Evolutionary conservation across 2,888 invertebrate genomes (phyloP).

Genomic region (Encarsia formosa): DNA sequence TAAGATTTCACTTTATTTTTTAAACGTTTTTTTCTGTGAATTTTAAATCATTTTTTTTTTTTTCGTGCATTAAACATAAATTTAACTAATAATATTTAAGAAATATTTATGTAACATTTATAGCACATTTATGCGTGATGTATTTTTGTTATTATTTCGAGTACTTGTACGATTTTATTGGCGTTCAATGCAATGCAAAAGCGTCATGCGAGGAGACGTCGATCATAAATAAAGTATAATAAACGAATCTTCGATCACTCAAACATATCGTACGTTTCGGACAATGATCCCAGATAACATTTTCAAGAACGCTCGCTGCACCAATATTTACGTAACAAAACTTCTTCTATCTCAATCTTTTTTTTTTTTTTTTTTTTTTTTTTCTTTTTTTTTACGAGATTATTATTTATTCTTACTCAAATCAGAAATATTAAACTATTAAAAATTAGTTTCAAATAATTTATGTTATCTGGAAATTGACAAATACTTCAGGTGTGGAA

Average conservation of each 20-base stretch:
- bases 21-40: too few relatives aligned
- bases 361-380: too few relatives aligned
- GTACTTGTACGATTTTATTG: constrained; percentile 11
- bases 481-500: too few relatives aligned
- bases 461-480: too few relatives aligned
- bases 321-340: too few relatives aligned
- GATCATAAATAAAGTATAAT: constrained; percentile 21
- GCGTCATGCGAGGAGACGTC: constrained; percentile 22
- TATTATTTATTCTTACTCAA: too few relatives aligned
- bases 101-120: constrained; percentile 9
- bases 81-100: not conserved
- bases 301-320: too few relatives aligned
- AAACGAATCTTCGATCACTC: constrained; percentile 16
- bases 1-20: too few relatives aligned
- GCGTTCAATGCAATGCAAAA: constrained; percentile 19
- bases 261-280: constrained; percentile 19
- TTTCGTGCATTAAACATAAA: constrained; percentile 16
- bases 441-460: too few relatives aligned
- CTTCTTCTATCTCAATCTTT: not conserved
- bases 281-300: constrained; percentile 22
- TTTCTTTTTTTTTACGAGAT: too few relatives aligned
- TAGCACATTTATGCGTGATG: constrained; percentile 7
- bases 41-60: too few relatives aligned
- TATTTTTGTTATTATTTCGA: constrained; percentile 8
- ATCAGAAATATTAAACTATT: too few relatives aligned